phyloP scores from a whole-genome alignment of 2,888 invertebrate species.

The Plebejus anna region DNA sequence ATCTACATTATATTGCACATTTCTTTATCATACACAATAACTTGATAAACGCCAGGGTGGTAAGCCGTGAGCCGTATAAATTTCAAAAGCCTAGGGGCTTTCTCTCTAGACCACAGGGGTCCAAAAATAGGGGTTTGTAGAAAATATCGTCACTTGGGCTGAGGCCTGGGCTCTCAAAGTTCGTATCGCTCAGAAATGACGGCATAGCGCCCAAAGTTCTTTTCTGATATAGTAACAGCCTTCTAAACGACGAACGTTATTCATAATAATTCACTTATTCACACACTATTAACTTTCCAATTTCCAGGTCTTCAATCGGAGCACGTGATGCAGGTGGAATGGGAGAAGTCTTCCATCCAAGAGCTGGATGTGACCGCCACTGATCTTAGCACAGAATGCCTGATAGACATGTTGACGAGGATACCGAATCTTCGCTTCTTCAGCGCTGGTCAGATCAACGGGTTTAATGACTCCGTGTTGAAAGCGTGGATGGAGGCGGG shows the following conservation, averaged over 20 bases:
- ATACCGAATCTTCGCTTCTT: slow-evolving; percentile 93
- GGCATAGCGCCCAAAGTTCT: no score
- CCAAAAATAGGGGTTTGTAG: no score
- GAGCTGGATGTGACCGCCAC: slow-evolving; percentile 99
- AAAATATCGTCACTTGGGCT: no score
- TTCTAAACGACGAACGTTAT: no score
- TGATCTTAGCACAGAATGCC: slow-evolving; percentile 95
- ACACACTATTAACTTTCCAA: no score
- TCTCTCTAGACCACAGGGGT: no score
- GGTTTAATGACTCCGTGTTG: slow-evolving; percentile 96
- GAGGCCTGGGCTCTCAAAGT: no score
- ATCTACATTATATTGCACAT: neutral
- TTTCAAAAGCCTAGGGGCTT: no score
- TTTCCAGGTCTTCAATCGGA: slow-evolving; percentile 91
- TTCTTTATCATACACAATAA: neutral
- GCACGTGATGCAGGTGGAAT: slow-evolving; percentile 96
- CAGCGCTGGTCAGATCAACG: slow-evolving; percentile 97
- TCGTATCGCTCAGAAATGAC: no score
- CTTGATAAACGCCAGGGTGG: neutral
- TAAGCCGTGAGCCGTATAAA: no score
- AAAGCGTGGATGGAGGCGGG: slow-evolving; percentile 95
- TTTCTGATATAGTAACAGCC: no score
- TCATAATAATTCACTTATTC: no score
- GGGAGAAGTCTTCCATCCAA: slow-evolving; percentile 96
- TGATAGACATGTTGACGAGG: slow-evolving; percentile 94